These are phyloP conservation scores for Nudaria mundana DNA, from an alignment of 2,888 invertebrate species.

Conservation along the genomic window DNA sequence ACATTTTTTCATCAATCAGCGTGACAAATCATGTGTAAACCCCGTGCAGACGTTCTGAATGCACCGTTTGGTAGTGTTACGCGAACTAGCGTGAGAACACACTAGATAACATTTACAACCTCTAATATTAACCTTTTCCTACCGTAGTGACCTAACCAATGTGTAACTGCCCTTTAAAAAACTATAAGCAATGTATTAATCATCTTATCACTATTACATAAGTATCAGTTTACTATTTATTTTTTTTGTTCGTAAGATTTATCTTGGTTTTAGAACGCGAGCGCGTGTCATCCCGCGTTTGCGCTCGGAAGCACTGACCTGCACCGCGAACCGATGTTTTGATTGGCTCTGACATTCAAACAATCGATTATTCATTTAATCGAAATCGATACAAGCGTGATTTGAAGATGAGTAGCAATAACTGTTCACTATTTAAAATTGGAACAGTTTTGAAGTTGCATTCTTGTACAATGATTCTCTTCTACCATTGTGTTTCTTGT, in stretches of 20 bases:
- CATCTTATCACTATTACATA: conserved; percentile 18
- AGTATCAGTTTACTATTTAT: conserved; percentile 12
- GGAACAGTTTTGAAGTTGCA: conserved; percentile 35
- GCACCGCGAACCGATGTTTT: conserved; percentile 66
- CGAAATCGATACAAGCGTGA: conserved; percentile 59
- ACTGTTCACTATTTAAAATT: conserved; percentile 40
- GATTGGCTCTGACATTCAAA: conserved; percentile 77
- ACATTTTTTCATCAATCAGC: conserved; percentile 44
- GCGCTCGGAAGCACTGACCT: conserved; percentile 75
- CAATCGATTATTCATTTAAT: conserved; percentile 76
- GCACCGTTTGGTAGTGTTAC: conserved; percentile 44
- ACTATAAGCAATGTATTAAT: conserved; percentile 14
- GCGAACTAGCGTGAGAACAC: conserved; percentile 70
- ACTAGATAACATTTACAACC: conserved; percentile 59
- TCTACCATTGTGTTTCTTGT: neutral
- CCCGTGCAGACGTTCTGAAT: conserved; percentile 58
- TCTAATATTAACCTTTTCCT: conserved; percentile 63
- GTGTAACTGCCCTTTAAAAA: conserved; percentile 25
- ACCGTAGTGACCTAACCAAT: conserved; percentile 41
- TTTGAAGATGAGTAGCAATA: conserved; percentile 25
- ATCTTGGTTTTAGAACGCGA: conserved; percentile 48
- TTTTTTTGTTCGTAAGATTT: conserved; percentile 21
- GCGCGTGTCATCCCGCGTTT: conserved; percentile 71
- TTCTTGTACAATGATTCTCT: conserved; percentile 14
- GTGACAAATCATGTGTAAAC: conserved; percentile 62